Evolutionary conservation across 2,888 invertebrate genomes (phyloP).

Genomic region (Leptarthrus brevirostris): DNA sequence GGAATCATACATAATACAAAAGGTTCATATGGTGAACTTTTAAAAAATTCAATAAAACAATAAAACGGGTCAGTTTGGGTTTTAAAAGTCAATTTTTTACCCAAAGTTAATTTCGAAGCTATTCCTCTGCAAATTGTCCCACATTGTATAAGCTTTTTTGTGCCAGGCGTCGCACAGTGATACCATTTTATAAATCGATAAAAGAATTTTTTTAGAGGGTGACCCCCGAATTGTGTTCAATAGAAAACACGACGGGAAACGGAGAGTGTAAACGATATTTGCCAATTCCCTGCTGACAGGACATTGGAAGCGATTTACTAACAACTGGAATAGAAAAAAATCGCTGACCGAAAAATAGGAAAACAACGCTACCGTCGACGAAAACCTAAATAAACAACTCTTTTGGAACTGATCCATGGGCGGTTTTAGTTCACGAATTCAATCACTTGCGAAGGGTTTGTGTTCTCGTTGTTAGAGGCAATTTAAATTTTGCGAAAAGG

Average conservation of each 20-base stretch:
- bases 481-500: slow-evolving; percentile 9
- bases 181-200: slow-evolving; percentile 41
- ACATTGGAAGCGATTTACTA: slow-evolving; percentile 12
- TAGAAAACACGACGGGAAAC: slow-evolving; percentile 22
- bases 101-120: slow-evolving; percentile 2
- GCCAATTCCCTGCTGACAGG: slow-evolving; percentile 30
- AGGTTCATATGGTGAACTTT: too few relatives aligned
- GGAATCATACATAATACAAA: too few relatives aligned
- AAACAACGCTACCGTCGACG: slow-evolving; percentile 1
- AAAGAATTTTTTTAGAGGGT: not conserved
- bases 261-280: slow-evolving; percentile 26
- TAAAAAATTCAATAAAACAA: not conserved
- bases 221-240: slow-evolving; percentile 30
- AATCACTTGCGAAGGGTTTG: slow-evolving; percentile 31
- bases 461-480: not conserved
- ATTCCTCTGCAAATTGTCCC: slow-evolving; percentile 2
- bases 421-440: slow-evolving; percentile 13
- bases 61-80: not conserved
- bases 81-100: slow-evolving; percentile 33
- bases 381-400: slow-evolving; percentile 24
- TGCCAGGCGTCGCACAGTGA: slow-evolving; percentile 5
- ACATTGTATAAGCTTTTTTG: slow-evolving; percentile 10
- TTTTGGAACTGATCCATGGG: slow-evolving; percentile 30
- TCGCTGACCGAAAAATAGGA: slow-evolving; percentile 33
- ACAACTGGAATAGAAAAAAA: slow-evolving; percentile 5